Conservation (phyloP, 1,140 invertebrate species). For the Popillia japonica region DNA sequence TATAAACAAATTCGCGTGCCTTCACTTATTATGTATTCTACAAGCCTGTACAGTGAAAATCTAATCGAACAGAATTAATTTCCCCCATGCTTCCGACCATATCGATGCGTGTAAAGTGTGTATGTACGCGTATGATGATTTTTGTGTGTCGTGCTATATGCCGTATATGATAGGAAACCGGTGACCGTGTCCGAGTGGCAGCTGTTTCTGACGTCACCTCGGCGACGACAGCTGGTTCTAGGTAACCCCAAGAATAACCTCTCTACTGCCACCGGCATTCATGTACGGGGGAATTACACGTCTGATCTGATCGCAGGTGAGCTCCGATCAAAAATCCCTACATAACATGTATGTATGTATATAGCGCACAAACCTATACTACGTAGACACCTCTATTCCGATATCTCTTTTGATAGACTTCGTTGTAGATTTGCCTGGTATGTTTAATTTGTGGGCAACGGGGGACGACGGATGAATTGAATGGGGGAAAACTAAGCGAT, state of each 20-base stretch:
- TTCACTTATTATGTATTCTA: slow-evolving; percentile 4
- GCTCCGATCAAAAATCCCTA: slow-evolving; percentile 28
- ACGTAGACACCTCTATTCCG: neutral
- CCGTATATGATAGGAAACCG: slow-evolving; percentile 20
- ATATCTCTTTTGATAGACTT: neutral
- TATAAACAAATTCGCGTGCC: slow-evolving; percentile 33
- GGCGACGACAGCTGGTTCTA: slow-evolving; percentile 32
- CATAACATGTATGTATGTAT: neutral
- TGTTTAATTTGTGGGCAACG: slow-evolving; percentile 10
- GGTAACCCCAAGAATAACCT: slow-evolving; percentile 31
- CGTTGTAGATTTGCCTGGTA: neutral
- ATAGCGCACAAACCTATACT: neutral
- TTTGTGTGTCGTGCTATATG: neutral
- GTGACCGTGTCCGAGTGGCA: slow-evolving; percentile 33
- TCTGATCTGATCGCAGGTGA: slow-evolving; percentile 30
- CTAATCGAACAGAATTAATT: slow-evolving; percentile 29
- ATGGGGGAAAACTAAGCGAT: neutral
- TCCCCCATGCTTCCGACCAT: slow-evolving; percentile 20
- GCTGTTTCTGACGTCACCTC: slow-evolving; percentile 32
- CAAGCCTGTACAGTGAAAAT: neutral
- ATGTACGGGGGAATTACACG: slow-evolving; percentile 18
- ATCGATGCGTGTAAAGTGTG: slow-evolving; percentile 12
- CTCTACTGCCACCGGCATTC: slow-evolving; percentile 24
- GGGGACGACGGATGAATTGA: neutral
- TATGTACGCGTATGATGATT: slow-evolving; percentile 12